Evolutionary conservation across 2,797 vertebrate genomes (phyloP), one percentile per base, ranked within the genome.

Genomic region (Scyliorhinus canicula): DNA sequence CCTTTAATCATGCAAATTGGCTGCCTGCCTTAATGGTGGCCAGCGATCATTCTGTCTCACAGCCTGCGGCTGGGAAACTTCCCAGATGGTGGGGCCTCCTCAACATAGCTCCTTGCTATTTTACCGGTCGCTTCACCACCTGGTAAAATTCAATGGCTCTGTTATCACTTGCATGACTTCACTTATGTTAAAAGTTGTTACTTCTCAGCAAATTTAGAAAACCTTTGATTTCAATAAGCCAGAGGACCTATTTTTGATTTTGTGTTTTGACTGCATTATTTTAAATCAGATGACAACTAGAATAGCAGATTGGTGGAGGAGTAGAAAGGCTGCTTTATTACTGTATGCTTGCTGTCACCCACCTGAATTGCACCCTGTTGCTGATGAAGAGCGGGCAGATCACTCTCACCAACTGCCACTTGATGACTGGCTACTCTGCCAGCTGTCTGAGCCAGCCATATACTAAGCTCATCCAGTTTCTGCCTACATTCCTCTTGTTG

Each of bases 331-430:
- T 44, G n/a, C n/a, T 91, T 40, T 44, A 40, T 90, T 57, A 60
- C 7, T 65, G 60, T 91, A 63, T 24, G 44, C n/a, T 52, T 85
- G 55, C 28, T 2, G n/a, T 95, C 74, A 95, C 96, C 31, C 69
- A 99, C 99, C 98, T 99, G 98, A 0, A 99, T 96, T 1, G 98
- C 97, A 0, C 95, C 98, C 67, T 99, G 98, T 95, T 97, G 98
- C 95, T 98, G 97, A 85, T 98, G 98, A 96, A 99, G 95, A 85
- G 96, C 57, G 0, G 96, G 96, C 93, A 99, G 98, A 40, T 98
- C 98, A 55, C 97, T 97, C 3, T 97, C 96, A 28, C 97, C 96
- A 16, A 96, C 95, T 95, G 96, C 97, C 0, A 95, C 95, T 95
- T 96, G 98, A 96, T 98, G 98, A 97, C 95, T 97, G 65, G 96